These are phyloP conservation scores for Diglossa cyanea DNA, from an alignment of 2,797 vertebrate species.

Conservation along the genomic window DNA sequence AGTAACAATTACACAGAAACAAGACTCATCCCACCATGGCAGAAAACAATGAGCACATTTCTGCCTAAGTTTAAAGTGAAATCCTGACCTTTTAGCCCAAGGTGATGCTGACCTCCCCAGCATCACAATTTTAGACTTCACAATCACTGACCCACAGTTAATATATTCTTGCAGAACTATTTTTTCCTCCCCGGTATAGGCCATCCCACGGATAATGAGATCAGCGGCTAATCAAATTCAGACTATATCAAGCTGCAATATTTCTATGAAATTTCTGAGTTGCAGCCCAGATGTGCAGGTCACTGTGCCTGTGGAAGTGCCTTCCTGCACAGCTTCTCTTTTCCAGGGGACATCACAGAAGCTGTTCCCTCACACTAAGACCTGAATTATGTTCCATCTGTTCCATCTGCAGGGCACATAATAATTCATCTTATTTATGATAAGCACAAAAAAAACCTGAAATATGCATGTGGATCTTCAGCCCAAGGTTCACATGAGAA, in stretches of 20 bases:
- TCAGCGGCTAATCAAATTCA: neutral
- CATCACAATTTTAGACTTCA: neutral
- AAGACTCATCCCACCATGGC: neutral
- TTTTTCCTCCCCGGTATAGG: neutral
- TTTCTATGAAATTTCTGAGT: neutral
- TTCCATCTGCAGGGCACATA: neutral
- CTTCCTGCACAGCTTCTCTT: neutral
- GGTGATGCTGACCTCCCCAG: rapidly evolving
- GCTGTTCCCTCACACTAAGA: neutral
- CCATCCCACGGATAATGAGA: neutral
- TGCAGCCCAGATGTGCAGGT: neutral
- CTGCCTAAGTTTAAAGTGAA: neutral
- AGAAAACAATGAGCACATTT: neutral
- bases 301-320: no score
- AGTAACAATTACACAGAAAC: neutral
- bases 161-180: neutral
- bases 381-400: neutral
- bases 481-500: neutral
- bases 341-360: neutral
- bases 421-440: neutral
- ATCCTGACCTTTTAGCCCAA: neutral
- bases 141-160: neutral
- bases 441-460: neutral
- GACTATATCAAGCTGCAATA: neutral
- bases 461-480: neutral